Base-by-base conservation (phyloP, 2,113 vertebrate species). In the Pygoscelis adeliae region DNA sequence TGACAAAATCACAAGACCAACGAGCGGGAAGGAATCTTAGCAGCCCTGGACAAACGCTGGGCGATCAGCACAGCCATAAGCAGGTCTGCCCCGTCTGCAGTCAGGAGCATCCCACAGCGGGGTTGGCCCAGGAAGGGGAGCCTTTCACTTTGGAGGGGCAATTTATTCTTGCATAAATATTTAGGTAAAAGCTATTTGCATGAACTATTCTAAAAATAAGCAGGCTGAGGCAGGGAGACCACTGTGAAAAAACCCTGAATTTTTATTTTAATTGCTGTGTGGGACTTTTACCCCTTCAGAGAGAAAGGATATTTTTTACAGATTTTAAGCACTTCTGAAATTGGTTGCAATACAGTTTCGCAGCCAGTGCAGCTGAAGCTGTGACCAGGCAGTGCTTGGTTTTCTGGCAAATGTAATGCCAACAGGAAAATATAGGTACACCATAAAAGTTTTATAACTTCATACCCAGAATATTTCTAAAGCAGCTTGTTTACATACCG, bases 91-190 rank as follows among this genome's bases (percentile, higher is more conserved):
- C 73, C 14, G 0, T 4, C 19, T 2, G 26, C 63, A 36, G 6
- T 40, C 3, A 0, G 34, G 22, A 83, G 34, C 66, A 53, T 14
- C 62, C 62, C 10, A 3, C 83, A 44, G 61, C 4, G 1, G 89
- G n/a, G 15, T 8, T 2, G 1, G n/a, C 23, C 38, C 1, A 2
- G 61, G 9, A 29, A 44, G 13, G n/a, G 23, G 15, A 71, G 10
- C 25, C 5, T 13, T 46, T 63, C 4, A 0, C 16, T 36, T 47
- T 8, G n/a, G 8, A 73, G 20, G 46, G 21, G 10, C 5, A 61
- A 42, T 47, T 53, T 6, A 6, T 53, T 40, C 58, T 6, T 29
- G 15, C 10, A 3, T 9, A 11, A 36, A 9, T 17, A 22, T 44
- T 73, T 36, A 32, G 27, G 27, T 58, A 44, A 90, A 42, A 46